Evolutionary conservation across 1,140 invertebrate genomes (phyloP).

Genomic region (Gyrodactylus bullatarudis): DNA sequence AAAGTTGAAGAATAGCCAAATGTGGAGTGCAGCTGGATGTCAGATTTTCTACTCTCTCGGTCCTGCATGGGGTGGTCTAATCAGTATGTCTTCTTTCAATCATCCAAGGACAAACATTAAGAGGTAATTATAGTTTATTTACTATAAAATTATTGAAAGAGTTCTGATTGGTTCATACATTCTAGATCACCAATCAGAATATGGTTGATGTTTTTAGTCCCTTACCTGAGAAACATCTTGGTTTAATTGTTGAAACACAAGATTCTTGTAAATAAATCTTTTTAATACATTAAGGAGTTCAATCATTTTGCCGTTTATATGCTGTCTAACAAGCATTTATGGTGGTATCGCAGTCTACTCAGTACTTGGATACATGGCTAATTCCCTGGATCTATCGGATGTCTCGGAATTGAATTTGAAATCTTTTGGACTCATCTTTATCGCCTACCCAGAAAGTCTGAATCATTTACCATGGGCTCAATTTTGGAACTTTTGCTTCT

Average conservation of each 20-base stretch:
- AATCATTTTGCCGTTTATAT: constrained; percentile 6
- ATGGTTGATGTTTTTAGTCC: background rate
- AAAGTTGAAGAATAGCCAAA: background rate
- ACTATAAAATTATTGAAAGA: background rate
- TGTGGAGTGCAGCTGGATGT: background rate
- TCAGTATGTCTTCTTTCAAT: constrained; percentile 9
- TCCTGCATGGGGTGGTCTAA: constrained; percentile 9
- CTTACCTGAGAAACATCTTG: too few relatives aligned
- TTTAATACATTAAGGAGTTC: constrained; percentile 6
- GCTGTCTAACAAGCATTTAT: constrained; percentile 10
- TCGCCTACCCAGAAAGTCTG: constrained; percentile 44
- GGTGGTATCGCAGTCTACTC: constrained; percentile 9
- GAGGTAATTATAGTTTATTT: background rate
- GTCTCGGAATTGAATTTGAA: background rate
- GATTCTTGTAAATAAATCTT: too few relatives aligned
- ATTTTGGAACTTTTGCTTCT: constrained; percentile 43
- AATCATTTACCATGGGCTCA: constrained; percentile 35
- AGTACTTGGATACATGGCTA: constrained; percentile 9
- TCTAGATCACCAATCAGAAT: too few relatives aligned
- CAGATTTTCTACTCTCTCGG: constrained; percentile 54
- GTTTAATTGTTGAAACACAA: too few relatives aligned
- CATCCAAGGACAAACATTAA: background rate
- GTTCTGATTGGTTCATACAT: too few relatives aligned
- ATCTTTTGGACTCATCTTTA: constrained; percentile 40
- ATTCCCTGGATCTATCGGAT: constrained; percentile 1